Conservation (phyloP, 2,888 invertebrate genomes). For the Ophion ellenae region DNA sequence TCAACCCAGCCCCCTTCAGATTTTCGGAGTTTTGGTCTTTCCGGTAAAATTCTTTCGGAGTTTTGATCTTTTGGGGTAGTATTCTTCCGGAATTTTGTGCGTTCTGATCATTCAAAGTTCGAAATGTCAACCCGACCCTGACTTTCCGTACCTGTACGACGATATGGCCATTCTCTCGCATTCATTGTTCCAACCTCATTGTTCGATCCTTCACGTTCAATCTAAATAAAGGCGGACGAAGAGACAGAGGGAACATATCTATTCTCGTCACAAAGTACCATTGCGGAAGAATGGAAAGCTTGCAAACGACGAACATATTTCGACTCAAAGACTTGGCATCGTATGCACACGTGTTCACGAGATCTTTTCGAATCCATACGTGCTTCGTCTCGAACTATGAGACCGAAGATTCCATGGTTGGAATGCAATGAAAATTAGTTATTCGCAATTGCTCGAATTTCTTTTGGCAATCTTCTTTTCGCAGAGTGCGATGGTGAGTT, state of each 20-base stretch:
- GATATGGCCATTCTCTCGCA: neutral
- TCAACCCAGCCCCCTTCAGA: too few species aligned
- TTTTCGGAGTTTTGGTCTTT: too few species aligned
- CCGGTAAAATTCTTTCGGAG: too few species aligned
- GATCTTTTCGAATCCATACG: neutral
- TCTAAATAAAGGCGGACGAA: neutral
- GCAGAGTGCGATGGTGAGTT: constrained; percentile 38
- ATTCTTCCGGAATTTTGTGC: too few species aligned
- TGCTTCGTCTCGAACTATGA: neutral
- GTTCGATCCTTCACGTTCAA: neutral
- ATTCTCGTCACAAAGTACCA: constrained; percentile 13
- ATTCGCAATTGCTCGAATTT: too few species aligned
- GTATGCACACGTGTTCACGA: neutral
- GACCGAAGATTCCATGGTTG: neutral
- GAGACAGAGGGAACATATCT: constrained; percentile 3
- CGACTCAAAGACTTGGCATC: neutral
- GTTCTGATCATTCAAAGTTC: too few species aligned
- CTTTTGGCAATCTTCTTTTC: too few species aligned
- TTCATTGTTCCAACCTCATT: neutral
- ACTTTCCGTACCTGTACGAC: constrained; percentile 5
- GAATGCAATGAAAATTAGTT: too few species aligned
- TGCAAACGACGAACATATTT: neutral
- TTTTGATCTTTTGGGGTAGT: too few species aligned
- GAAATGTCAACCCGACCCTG: too few species aligned
- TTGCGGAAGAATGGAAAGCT: neutral